phyloP scores from a whole-genome alignment of 2,797 vertebrate species.

The Megalops cyprinoides region DNA sequence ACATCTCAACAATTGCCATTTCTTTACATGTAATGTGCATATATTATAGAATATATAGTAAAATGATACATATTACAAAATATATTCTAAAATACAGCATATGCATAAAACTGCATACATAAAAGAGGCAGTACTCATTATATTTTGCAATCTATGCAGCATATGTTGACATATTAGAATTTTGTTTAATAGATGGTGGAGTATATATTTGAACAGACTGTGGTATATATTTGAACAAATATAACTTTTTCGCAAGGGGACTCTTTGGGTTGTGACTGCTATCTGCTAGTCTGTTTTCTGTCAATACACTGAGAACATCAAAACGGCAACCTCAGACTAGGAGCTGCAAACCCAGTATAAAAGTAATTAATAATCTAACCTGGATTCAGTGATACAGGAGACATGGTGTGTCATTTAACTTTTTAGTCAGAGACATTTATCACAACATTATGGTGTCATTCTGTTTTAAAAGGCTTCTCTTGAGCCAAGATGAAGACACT shows the following conservation, averaged over 20 bases:
- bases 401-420: conserved; percentile 1
- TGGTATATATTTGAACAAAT: not conserved
- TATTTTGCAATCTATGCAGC: not conserved
- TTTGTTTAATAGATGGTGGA: too few species aligned
- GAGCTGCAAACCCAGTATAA: conserved; percentile 20
- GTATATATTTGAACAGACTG: too few species aligned
- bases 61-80: not conserved
- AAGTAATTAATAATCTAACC: conserved; percentile 8
- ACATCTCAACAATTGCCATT: not conserved
- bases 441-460: conserved; percentile 11
- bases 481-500: conserved; percentile 28
- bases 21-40: not conserved
- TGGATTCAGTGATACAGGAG: not conserved
- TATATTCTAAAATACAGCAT: not conserved
- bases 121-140: not conserved
- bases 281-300: conserved; percentile 56
- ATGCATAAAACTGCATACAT: conserved; percentile 15
- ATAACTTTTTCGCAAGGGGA: conserved; percentile 36
- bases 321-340: not conserved
- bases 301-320: conserved; percentile 25
- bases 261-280: conserved; percentile 72
- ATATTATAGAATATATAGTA: not conserved
- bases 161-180: too few species aligned
- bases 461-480: too few species aligned
- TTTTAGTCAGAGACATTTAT: conserved; percentile 20